Evolutionary conservation across 2,888 invertebrate species (phyloP).

Genomic region (Tinea semifulvella): DNA sequence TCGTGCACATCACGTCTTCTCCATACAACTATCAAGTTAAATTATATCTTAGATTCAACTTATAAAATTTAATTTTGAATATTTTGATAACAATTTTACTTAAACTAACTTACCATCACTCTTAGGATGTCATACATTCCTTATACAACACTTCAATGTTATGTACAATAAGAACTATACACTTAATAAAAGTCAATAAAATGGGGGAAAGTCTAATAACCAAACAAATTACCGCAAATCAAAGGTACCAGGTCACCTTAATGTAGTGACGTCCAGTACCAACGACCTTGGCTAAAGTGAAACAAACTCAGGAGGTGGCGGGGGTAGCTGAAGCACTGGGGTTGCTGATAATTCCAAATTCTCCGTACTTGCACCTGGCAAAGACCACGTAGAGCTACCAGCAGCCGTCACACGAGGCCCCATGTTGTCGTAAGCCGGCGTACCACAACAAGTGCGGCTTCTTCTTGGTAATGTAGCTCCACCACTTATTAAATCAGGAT

Average conservation of each 20-base stretch:
- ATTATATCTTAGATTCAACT: slow-evolving; percentile 3
- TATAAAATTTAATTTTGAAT: slow-evolving; percentile 9
- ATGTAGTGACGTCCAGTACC: slow-evolving; percentile 54
- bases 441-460: slow-evolving; percentile 54
- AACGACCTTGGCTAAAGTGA: slow-evolving; percentile 60
- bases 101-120: slow-evolving; percentile 29
- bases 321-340: slow-evolving; percentile 57
- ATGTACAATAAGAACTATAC: slow-evolving; percentile 45
- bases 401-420: slow-evolving; percentile 91
- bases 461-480: slow-evolving; percentile 60
- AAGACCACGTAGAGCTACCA: slow-evolving; percentile 83
- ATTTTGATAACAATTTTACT: slow-evolving; percentile 36
- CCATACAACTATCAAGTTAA: slow-evolving; percentile 7
- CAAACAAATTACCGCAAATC: slow-evolving; percentile 58
- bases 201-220: slow-evolving; percentile 61
- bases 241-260: slow-evolving; percentile 61
- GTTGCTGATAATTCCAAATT: slow-evolving; percentile 45
- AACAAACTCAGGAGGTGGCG: slow-evolving; percentile 64
- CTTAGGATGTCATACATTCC: slow-evolving; percentile 51
- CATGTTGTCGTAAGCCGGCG: slow-evolving; percentile 88
- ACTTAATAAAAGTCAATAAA: slow-evolving; percentile 41
- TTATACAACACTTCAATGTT: slow-evolving; percentile 24
- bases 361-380: slow-evolving; percentile 61
- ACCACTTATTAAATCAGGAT: slow-evolving; percentile 77
- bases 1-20: neutral